Evolutionary conservation across 2,888 invertebrate species (phyloP).

Genomic region (Melanchra persicariae): DNA sequence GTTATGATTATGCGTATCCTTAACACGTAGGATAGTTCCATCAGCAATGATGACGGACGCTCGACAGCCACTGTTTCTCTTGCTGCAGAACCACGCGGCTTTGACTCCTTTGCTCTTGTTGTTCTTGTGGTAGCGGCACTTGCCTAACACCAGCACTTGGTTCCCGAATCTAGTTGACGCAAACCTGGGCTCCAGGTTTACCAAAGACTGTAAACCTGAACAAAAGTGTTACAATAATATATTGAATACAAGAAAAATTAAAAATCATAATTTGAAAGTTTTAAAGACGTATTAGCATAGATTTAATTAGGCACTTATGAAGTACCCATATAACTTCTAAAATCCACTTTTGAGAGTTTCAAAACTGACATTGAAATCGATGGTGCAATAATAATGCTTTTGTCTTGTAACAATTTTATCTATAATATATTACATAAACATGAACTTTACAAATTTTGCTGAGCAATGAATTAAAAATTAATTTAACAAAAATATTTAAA

Average conservation of each 20-base stretch:
- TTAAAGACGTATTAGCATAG: neutral
- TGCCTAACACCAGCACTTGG: conserved; percentile 52
- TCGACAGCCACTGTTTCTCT: conserved; percentile 63
- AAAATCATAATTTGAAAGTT: neutral
- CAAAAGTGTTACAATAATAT: neutral
- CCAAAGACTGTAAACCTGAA: conserved; percentile 14
- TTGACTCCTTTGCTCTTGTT: conserved; percentile 58
- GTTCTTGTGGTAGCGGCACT: conserved; percentile 60
- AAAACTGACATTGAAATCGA: neutral
- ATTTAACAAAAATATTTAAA: too few relatives aligned
- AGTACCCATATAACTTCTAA: neutral
- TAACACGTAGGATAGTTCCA: conserved; percentile 50
- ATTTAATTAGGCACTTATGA: neutral
- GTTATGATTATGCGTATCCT: conserved; percentile 66
- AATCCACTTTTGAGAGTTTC: neutral
- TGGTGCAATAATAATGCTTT: conserved; percentile 11
- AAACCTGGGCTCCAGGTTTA: conserved; percentile 27
- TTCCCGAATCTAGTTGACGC: conserved; percentile 36
- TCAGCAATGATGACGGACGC: conserved; percentile 70
- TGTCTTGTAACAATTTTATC: conserved; percentile 10
- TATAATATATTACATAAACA: neutral
- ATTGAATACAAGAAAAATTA: neutral
- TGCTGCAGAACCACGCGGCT: conserved; percentile 59
- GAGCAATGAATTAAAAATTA: neutral
- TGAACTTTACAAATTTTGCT: neutral